Conservation (phyloP, 2,888 invertebrate species). For the Choreutis nemorana region DNA sequence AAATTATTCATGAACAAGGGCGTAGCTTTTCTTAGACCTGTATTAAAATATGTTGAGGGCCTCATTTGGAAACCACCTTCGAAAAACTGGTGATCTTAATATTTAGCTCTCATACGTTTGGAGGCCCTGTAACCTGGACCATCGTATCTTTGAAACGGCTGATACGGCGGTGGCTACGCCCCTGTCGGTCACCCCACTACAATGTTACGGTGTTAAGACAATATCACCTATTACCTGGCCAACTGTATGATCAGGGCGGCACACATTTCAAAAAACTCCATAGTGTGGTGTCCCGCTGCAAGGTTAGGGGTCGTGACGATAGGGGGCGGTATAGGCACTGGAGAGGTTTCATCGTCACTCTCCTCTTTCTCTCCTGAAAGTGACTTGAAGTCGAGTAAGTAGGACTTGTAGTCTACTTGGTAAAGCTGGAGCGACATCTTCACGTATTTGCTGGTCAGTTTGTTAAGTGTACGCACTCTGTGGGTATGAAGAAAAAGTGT, state of each 20-base stretch:
- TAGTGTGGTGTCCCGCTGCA: slow-evolving; percentile 87
- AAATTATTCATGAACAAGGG: no score
- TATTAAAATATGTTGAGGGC: no score
- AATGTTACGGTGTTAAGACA: no score
- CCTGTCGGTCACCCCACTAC: not conserved
- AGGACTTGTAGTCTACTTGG: slow-evolving; percentile 98
- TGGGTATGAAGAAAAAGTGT: no score
- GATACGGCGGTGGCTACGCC: slow-evolving; percentile 9
- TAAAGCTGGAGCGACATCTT: slow-evolving; percentile 99
- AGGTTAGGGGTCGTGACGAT: slow-evolving; percentile 19
- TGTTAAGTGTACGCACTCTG: slow-evolving; percentile 90
- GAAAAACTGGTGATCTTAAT: no score
- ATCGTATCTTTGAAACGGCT: not conserved
- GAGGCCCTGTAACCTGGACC: not conserved
- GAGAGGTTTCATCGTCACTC: slow-evolving; percentile 35
- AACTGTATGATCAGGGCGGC: slow-evolving; percentile 97
- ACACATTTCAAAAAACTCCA: slow-evolving; percentile 99
- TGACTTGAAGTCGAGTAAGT: slow-evolving; percentile 97
- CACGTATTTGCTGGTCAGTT: slow-evolving; percentile 82
- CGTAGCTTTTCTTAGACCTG: no score
- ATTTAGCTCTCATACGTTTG: no score
- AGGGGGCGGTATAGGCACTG: slow-evolving; percentile 25
- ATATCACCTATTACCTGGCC: slow-evolving; percentile 77
- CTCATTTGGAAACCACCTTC: no score
- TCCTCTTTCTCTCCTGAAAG: slow-evolving; percentile 79